Evolutionary conservation across 2,888 invertebrate species (phyloP), one percentile per base, ranked within the genome.

Genomic region (Entomobrya multifasciata): DNA sequence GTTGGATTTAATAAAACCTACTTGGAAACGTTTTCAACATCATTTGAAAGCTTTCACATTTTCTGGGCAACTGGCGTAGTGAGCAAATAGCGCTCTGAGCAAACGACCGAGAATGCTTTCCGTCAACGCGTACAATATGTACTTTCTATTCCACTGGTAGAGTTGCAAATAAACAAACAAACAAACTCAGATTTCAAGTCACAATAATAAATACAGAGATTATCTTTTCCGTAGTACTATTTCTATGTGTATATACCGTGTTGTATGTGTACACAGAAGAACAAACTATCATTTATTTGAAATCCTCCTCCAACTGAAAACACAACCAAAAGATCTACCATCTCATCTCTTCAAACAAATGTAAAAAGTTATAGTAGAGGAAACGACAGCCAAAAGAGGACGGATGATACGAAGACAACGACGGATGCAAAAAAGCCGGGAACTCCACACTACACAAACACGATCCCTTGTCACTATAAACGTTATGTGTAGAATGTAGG

Each of bases 351-450:
- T n/a, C 17, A 11, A 41, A 36, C 62, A 47, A 65, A 25, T 78
- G 27, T 44, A 52, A 22, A 65, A 41, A 41, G 60, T n/a, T n/a
- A n/a, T n/a, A 60, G 60, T 2, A 22, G 13, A 27, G 27, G 11
- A 60, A 65, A 41, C 65, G 17, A 36, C 52, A 55, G 67, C 13
- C 49, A 67, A 41, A 67, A 20, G 41, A 30, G 52, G 74, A 25
- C 36, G 74, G 49, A 74, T 49, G 74, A 30, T 30, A 52, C 41
- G 65, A 62, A 13, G n/a, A 47, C 47, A n/a, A 27, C 52, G 52
- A 76, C 67, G 79, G 30, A 79, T 79, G 79, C 79, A 49, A 79
- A 67, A 62, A n/a, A 30, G 47, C 47, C 62, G 62, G 36, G n/a
- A 62, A 30, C 62, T 11, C 62, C 36, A 62, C 20, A 6, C 4